A percentile compares a stretch with the other conserved stretches of the same genome.
These are phyloP conservation scores for Thunnus maccoyii DNA, from an alignment of 2,113 vertebrate genomes.

Conservation along the genomic window DNA sequence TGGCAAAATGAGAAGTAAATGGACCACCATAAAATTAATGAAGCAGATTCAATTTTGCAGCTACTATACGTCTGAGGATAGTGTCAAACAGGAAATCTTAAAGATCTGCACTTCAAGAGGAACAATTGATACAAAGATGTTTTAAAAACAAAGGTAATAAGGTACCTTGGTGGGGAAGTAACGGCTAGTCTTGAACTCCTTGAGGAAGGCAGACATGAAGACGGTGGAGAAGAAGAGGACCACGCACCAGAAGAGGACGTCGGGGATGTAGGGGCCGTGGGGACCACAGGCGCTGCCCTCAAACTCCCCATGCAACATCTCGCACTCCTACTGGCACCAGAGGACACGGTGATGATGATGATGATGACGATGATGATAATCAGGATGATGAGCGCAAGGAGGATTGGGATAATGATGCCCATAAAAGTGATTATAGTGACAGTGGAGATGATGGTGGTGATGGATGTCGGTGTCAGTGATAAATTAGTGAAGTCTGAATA, in stretches of 20 bases:
- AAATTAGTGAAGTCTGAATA: conserved; percentile 31
- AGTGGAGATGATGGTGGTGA: conserved; percentile 11
- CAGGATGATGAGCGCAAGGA: conserved; percentile 5
- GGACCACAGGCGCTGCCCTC: conserved; percentile 92
- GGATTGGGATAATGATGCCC: not conserved
- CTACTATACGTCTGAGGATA: not conserved
- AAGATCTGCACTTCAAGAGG: too few species aligned
- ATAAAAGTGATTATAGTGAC: conserved; percentile 3
- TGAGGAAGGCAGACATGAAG: conserved; percentile 94
- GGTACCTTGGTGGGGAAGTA: conserved; percentile 98
- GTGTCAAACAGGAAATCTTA: not conserved
- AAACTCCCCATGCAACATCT: conserved; percentile 90
- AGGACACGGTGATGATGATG: conserved; percentile 32
- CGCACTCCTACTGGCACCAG: conserved; percentile 89
- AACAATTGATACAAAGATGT: too few species aligned
- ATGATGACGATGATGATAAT: conserved; percentile 6
- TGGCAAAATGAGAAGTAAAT: conserved; percentile 1
- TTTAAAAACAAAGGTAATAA: not conserved
- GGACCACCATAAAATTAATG: not conserved
- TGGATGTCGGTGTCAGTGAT: conserved; percentile 12
- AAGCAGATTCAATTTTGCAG: conserved; percentile 2
- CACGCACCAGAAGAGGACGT: conserved; percentile 98
- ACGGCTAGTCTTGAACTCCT: conserved; percentile 97
- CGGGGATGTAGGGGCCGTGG: conserved; percentile 95
- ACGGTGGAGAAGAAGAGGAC: conserved; percentile 98